These are phyloP conservation scores for Nothoprocta pentlandii DNA, from an alignment of 2,113 vertebrate genomes.

Conservation along the genomic window DNA sequence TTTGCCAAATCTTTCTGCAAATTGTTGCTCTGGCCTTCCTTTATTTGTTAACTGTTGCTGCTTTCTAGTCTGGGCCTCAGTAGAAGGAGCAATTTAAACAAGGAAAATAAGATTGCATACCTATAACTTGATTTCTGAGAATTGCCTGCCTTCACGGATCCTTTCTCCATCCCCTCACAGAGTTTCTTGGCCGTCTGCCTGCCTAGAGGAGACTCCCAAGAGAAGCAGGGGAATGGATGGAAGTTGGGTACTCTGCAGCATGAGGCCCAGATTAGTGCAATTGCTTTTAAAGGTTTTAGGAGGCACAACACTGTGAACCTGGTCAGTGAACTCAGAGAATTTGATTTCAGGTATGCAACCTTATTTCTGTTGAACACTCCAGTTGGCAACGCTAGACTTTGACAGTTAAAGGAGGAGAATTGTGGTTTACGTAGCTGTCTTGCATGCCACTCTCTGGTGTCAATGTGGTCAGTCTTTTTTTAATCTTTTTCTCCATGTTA, in stretches of 20 bases:
- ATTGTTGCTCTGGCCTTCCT: conserved; percentile 26
- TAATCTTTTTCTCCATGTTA: neutral
- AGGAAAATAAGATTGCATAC: conserved; percentile 72
- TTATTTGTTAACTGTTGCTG: neutral
- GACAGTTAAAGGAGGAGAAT: conserved; percentile 72
- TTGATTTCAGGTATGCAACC: conserved; percentile 68
- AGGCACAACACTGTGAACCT: conserved; percentile 59
- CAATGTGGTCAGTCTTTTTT: conserved; percentile 52
- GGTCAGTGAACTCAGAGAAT: conserved; percentile 69
- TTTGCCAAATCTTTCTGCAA: conserved; percentile 31
- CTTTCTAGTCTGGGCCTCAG: conserved; percentile 3
- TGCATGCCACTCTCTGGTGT: conserved; percentile 59
- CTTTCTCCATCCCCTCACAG: conserved; percentile 70
- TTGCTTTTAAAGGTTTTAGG: conserved; percentile 70
- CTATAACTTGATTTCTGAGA: conserved; percentile 69
- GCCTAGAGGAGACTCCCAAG: conserved; percentile 71
- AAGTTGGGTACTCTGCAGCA: conserved; percentile 65
- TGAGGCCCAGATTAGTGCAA: conserved; percentile 62
- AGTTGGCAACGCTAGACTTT: conserved; percentile 43
- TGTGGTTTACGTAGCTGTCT: conserved; percentile 73
- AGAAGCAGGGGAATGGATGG: conserved; percentile 71
- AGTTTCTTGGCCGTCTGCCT: conserved; percentile 72
- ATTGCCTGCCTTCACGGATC: conserved; percentile 60
- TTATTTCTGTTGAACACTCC: conserved; percentile 62
- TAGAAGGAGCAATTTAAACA: conserved; percentile 34